Base-by-base conservation (phyloP, 2,797 vertebrate species). In the Lithobates sylvaticus region DNA sequence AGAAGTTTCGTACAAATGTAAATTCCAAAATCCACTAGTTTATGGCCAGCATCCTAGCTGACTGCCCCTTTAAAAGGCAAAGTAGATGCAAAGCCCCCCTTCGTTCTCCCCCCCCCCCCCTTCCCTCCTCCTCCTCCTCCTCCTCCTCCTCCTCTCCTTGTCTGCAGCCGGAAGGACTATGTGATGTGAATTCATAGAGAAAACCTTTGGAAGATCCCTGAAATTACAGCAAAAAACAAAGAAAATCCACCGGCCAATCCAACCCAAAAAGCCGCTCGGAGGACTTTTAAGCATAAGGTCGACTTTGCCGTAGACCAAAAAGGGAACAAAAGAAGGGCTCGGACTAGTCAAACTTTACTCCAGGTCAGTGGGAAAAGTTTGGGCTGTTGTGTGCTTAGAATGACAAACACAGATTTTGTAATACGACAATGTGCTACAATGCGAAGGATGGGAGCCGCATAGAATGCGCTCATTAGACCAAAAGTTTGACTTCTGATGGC, bases 131-230 rank as follows among this genome's bases (percentile, higher is more conserved):
- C 18, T 29, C 39, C 76, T 64, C 71, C 50, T 23, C 54, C 58
- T 44, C 58, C 78, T 65, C 76, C 70, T 54, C 77, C 76, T 39
- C 61, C 54, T 75, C 61, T 81, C 82, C 76, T 76, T 76, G 81
- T 85, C 83, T 84, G 32, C 42, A 84, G 78, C 76, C 83, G 83
- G 85, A 87, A 87, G 81, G 85, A 76, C 81, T 73, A 83, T 87
- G 84, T 86, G 84, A 86, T 86, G 81, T 69, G 83, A 83, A 83
- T 78, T 78, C 75, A 67, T 50, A 82, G 85, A 23, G 36, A 83
- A 87, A 86, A 69, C 65, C 71, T 84, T 78, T 74, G 81, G 68
- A 78, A 73, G 80, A 58, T 83, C 80, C 76, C 54, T 18, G 27
- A 82, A 68, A 71, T 87, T 79, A 78, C 34, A 78, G 36, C 76